phyloP scores from a whole-genome alignment of 2,113 vertebrate species.

The Rhipidura dahli region DNA sequence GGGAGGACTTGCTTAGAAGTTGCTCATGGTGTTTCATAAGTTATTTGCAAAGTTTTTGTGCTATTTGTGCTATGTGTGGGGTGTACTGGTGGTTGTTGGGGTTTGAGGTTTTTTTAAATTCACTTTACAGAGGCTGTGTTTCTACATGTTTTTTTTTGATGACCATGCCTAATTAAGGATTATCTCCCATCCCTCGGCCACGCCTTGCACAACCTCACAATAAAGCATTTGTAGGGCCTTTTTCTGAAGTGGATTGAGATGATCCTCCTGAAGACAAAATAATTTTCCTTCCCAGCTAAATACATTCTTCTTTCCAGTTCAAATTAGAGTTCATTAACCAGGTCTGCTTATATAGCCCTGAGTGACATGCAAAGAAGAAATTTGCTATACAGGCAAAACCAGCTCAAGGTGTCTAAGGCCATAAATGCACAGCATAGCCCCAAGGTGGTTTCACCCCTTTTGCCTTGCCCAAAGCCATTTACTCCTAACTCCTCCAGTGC shows the following conservation, averaged over 20 bases:
- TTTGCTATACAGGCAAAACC: neutral
- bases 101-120: rapidly evolving
- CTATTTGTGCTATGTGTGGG: neutral
- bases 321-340: neutral
- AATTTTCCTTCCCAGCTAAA: neutral
- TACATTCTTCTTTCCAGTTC: neutral
- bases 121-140: neutral
- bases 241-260: neutral
- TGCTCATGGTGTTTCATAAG: neutral
- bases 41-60: neutral
- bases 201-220: neutral
- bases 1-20: neutral
- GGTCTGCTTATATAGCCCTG: neutral
- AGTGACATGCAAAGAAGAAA: neutral
- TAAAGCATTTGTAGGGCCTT: neutral
- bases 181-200: neutral
- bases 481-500: neutral
- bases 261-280: neutral
- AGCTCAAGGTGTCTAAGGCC: neutral
- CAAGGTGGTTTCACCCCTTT: neutral
- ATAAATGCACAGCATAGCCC: neutral
- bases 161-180: neutral
- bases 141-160: neutral
- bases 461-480: neutral
- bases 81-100: rapidly evolving